These are phyloP conservation scores for Salmo trutta DNA, from an alignment of 2,797 vertebrate species.

Conservation along the genomic window DNA sequence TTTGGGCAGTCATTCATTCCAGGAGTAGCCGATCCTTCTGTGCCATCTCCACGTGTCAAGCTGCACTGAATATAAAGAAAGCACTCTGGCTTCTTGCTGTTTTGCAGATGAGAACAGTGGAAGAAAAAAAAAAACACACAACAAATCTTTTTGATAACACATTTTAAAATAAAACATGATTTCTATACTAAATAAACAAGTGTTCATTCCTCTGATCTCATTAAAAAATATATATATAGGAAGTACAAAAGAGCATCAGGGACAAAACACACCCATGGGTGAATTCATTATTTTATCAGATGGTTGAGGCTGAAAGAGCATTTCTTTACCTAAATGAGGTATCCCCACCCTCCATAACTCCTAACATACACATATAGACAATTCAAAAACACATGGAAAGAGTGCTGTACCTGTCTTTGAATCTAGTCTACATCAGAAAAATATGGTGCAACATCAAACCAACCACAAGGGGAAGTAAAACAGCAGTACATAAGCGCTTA, in stretches of 20 bases:
- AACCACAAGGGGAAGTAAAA: conserved; percentile 26
- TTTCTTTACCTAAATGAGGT: not conserved
- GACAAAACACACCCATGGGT: conserved; percentile 36
- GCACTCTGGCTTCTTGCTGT: not conserved
- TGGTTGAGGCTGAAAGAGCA: conserved; percentile 20
- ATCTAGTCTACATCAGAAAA: not conserved
- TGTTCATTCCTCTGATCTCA: conserved; percentile 63
- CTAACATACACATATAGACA: conserved; percentile 35
- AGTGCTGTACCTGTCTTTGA: conserved; percentile 42
- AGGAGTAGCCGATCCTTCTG: not conserved
- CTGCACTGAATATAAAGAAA: not conserved
- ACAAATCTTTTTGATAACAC: not conserved
- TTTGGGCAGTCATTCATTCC: not conserved
- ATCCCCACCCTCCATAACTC: not conserved
- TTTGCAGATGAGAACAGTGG: not conserved
- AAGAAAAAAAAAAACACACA: not conserved
- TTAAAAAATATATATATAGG: conserved; percentile 11
- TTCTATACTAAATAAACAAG: conserved; percentile 33
- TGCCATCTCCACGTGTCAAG: not conserved
- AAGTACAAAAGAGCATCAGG: conserved; percentile 57
- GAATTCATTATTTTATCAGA: conserved; percentile 54
- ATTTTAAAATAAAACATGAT: not conserved
- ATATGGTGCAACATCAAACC: not conserved
- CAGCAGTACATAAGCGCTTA: conserved; percentile 39
- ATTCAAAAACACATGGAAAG: conserved; percentile 30